Evolutionary conservation across 2,113 vertebrate species (phyloP), one percentile per base, ranked within the genome.

Genomic region (Oncorhynchus clarkii): DNA sequence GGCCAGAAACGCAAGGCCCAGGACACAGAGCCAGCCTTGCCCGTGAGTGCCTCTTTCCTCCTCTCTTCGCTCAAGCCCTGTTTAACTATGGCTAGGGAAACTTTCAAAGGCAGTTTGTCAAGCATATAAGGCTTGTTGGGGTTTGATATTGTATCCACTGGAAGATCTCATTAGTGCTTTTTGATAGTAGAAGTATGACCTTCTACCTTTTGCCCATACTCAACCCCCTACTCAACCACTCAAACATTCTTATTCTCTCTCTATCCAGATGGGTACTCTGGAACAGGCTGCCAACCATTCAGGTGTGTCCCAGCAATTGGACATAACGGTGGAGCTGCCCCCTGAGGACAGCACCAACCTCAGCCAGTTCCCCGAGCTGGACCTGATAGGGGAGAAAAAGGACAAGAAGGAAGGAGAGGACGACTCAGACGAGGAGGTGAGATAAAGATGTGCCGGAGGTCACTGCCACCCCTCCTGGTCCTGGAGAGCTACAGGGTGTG

Each of bases 371-470:
- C 96, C 97, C 2, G 98, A 99, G 84, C 91, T 99, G 6, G 96
- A 98, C 83, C 93, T 99, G 68, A 83, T 99, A 9, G 94, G 92
- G 11, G 96, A 97, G 26, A 97, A 97, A 72, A 93, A 92, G 59
- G 97, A 97, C 74, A 96, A 98, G 75, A 96, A 98, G 16, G 51
- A 54, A 3, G 51, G 51, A 18, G 51, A 54, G 57, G 97, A 96
- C 34, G 96, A 97, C 1, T 96, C 96, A 2, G 97, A 99, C 0
- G 98, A 99, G 1, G 96, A 96, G 93, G 96, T 95, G 97, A 91
- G 91, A 54, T 16, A 18, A 54, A 54, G 3, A 54, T 14, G 39
- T 45, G 8, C 39, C 39, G 11, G 39, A 1, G 39, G 39, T 11
- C 39, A 45, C 39, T 2, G 39, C 39, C 39, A 45, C 11, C 39